Base-by-base conservation (phyloP, 2,113 vertebrate species). In the Phodopus roborovskii region DNA sequence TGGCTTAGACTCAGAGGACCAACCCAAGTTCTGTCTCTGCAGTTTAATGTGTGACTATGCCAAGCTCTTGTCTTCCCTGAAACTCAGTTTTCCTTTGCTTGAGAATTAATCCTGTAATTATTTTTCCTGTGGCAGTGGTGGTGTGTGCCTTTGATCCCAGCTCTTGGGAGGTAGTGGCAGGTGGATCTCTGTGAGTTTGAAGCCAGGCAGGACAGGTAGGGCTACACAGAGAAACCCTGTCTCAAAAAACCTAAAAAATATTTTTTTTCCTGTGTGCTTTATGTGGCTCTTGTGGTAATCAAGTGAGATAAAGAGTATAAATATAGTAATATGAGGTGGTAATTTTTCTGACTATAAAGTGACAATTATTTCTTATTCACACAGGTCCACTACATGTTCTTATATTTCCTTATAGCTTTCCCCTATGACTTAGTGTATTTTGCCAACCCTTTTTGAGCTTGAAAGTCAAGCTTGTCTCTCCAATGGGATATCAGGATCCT, bases 301-400 rank as follows among this genome's bases (percentile, higher is more conserved):
- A 53, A n/a, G 28, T 56, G 48, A 77, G n/a, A 81, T 53, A 86
- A 82, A 93, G 7, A 2, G 5, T 68, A 1, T 58, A 75, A 84
- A 75, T 81, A 70, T 7, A 77, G 53, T 50, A 58, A 39, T 7
- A 4, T 70, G 5, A 6, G 20, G 36, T 24, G 56, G n/a, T 1
- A 15, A 70, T 68, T 94, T 94, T 96, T 84, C 53, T 88, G 53
- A 92, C 70, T 92, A 62, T 9, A 78, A 94, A 62, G 39, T 26
- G 8, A 30, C 56, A 42, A 42, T 74, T 39, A 85, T 78, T 94
- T 82, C 39, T 62, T 39, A 60, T 62, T 79, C 50, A 26, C 48
- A 45, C 20, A 9, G 20, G 16, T 78, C 53, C 64, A 53, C 5
- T 66, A 28, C 20, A 33, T 33, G 24, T 39, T 82, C 56, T 16